Evolutionary conservation across 2,113 vertebrate genomes (phyloP).

Genomic region (Setophaga kirtlandii): DNA sequence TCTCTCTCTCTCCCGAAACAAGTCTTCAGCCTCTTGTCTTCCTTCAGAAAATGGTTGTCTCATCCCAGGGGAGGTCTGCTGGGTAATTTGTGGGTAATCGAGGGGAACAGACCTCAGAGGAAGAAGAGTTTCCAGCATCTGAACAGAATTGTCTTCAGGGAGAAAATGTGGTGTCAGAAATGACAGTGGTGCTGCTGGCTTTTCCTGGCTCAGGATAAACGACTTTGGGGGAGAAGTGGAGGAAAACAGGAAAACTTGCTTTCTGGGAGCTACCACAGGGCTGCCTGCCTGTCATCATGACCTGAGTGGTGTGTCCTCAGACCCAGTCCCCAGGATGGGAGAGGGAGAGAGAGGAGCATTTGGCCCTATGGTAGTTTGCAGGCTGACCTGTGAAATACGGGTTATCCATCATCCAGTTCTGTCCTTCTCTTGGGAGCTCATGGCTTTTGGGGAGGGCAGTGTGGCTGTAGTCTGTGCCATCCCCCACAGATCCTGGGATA

Average conservation of each 20-base stretch:
- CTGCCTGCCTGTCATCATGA: background rate
- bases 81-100: background rate
- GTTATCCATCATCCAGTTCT: background rate
- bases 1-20: background rate
- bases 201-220: background rate
- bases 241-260: background rate
- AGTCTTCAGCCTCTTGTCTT: background rate
- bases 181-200: background rate
- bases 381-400: background rate
- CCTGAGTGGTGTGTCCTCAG: background rate
- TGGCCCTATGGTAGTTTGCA: fast-evolving
- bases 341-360: background rate
- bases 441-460: background rate
- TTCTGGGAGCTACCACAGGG: background rate
- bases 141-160: background rate
- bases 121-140: background rate
- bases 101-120: background rate
- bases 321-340: background rate
- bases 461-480: background rate
- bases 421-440: background rate
- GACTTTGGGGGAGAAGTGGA: background rate
- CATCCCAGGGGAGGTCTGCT: background rate
- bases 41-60: background rate
- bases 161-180: background rate
- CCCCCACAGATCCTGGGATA: background rate